Evolutionary conservation across 1,140 invertebrate species (phyloP), one percentile per base, ranked within the genome.

Genomic region (Diachasmimorpha longicaudata): DNA sequence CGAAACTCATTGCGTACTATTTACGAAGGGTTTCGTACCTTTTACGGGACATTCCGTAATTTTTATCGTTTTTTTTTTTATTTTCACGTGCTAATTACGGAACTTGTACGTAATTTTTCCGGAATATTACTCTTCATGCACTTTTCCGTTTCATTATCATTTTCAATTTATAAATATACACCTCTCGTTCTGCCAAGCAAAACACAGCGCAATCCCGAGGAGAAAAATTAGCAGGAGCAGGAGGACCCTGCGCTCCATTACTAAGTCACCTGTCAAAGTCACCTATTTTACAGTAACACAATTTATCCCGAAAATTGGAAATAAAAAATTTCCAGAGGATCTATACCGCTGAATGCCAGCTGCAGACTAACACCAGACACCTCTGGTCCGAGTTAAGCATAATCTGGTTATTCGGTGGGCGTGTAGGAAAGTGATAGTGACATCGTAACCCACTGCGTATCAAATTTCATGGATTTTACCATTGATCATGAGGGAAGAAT

Each of bases 381-480:
- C 63, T 74, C 67, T 70, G 6, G 9, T n/a, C 66, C 36, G 44
- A 69, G 48, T 69, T 14, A 16, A 21, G 63, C 48, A 10, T 48
- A 66, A 46, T 67, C 39, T 37, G n/a, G 42, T 36, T 25, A 55
- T 39, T 13, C 44, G 77, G 76, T 81, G 80, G 80, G 79, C 81
- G 81, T 82, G 70, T 74, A 58, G 37, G 13, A 66, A 13, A 63
- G 9, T 25, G 58, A 10, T 11, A 67, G 48, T 37, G 73, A 80
- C n/a, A n/a, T 81, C 75, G 16, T 44, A 16, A 37, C 81, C 77
- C 81, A 78, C 81, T 79, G 79, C 80, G 23, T 82, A 82, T 82
- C 75, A 16, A 55, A 76, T 82, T 80, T 77, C 81, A 52, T 10
- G 52, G 11, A 75, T 75, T 73, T 72, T 23, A 36, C 48, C 63